Percentiles rank a stretch among this genome's conserved stretches.
phyloP scores from a whole-genome alignment of 2,113 vertebrate species.

The Erythrolamprus reginae region DNA sequence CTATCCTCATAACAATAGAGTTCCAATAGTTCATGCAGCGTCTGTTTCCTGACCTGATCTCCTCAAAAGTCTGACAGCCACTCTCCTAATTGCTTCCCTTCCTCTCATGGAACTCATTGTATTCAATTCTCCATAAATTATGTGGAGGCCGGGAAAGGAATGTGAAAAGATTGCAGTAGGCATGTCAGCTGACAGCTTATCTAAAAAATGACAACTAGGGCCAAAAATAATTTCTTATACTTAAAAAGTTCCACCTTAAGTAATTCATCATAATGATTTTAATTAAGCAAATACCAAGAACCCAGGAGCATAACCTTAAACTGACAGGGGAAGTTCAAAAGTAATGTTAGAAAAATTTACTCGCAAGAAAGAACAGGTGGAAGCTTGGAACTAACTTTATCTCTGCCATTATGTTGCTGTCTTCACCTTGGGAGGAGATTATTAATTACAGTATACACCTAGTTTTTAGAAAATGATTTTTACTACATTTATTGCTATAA shows the following conservation, averaged over 20 bases:
- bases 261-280: not conserved
- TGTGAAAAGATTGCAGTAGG: not conserved
- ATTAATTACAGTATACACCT: too few relatives aligned
- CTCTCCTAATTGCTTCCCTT: not conserved
- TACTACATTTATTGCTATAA: not conserved
- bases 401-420: not conserved
- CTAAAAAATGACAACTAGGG: not conserved
- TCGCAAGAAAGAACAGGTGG: not conserved
- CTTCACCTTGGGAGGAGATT: not conserved
- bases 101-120: not conserved
- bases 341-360: not conserved
- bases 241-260: not conserved
- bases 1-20: not conserved
- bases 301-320: not conserved
- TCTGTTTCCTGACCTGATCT: not conserved
- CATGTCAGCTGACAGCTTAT: not conserved
- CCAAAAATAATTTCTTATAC: not conserved
- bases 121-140: not conserved
- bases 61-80: not conserved
- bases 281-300: not conserved
- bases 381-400: not conserved
- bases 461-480: not conserved
- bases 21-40: not conserved
- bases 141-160: not conserved
- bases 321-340: not conserved